These are phyloP conservation scores for Ips typographus DNA, from an alignment of 1,140 invertebrate species.

Conservation along the genomic window DNA sequence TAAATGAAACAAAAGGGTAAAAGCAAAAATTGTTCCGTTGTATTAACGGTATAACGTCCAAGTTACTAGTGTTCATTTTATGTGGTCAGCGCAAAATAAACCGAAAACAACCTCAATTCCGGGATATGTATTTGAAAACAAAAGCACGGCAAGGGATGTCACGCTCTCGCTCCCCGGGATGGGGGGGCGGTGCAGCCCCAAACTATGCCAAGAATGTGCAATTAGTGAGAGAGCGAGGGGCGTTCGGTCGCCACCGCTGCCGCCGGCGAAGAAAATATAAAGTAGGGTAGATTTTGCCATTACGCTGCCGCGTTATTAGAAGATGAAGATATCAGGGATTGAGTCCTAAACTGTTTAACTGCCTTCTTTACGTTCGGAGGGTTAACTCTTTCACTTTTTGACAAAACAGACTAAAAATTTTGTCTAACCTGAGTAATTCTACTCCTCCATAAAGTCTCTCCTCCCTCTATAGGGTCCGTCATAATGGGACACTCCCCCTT, in stretches of 20 bases:
- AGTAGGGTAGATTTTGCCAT: conserved; percentile 56
- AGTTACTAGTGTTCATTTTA: conserved; percentile 18
- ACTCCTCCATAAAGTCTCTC: too few species aligned
- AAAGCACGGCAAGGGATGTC: conserved; percentile 42
- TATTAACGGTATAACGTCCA: conserved; percentile 7
- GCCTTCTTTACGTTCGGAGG: background rate
- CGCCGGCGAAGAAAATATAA: conserved; percentile 62
- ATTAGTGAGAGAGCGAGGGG: conserved; percentile 64
- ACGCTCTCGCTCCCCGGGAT: conserved; percentile 38
- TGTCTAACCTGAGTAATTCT: too few species aligned
- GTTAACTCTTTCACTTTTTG: too few species aligned
- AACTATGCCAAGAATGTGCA: conserved; percentile 89
- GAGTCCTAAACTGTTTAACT: background rate
- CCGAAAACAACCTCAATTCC: conserved; percentile 25
- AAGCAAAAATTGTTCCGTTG: conserved; percentile 3
- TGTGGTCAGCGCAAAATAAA: conserved; percentile 30
- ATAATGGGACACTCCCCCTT: too few species aligned
- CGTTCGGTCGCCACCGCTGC: conserved; percentile 44
- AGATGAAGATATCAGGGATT: conserved; percentile 33
- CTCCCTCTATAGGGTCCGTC: too few species aligned
- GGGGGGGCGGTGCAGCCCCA: conserved; percentile 56
- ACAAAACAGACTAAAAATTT: too few species aligned
- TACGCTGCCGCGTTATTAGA: conserved; percentile 31
- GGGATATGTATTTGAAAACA: conserved; percentile 27
- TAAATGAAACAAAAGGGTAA: background rate